phyloP scores from a whole-genome alignment of 2,888 invertebrate species.

The Drosophila mulleri region DNA sequence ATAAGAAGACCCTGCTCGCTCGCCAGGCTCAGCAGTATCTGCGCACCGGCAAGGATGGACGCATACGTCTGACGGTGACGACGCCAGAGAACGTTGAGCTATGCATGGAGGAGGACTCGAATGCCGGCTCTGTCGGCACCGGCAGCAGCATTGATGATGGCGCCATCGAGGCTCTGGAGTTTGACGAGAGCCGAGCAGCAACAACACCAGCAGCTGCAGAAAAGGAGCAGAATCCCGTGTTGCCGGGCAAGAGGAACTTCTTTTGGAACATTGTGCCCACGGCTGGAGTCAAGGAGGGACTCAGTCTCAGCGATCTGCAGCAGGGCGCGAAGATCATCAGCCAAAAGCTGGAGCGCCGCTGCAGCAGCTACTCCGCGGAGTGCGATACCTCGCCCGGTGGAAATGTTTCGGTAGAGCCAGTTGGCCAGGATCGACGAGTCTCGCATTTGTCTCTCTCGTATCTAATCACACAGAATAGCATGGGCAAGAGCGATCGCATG shows the following conservation, averaged over 20 bases:
- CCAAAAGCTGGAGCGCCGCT: conserved; percentile 72
- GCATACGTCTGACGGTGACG: conserved; percentile 83
- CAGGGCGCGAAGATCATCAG: conserved; percentile 72
- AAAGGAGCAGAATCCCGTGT: conserved; percentile 38
- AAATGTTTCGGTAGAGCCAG: conserved; percentile 32
- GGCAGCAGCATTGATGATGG: conserved; percentile 73
- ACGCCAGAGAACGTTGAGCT: conserved; percentile 84
- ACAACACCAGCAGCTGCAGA: conserved; percentile 18
- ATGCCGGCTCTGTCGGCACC: conserved; percentile 55
- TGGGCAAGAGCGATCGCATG: conserved; percentile 83
- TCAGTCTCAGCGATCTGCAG: conserved; percentile 78
- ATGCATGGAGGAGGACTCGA: conserved; percentile 77
- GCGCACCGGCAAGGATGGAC: conserved; percentile 66
- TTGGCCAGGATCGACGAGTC: conserved; percentile 61
- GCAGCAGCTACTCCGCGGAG: conserved; percentile 72
- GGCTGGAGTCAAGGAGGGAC: conserved; percentile 81
- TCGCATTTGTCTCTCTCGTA: conserved; percentile 83
- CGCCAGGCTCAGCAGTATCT: conserved; percentile 65
- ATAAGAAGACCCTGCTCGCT: conserved; percentile 78
- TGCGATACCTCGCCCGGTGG: conserved; percentile 25
- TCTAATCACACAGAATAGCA: conserved; percentile 84
- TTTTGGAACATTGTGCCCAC: conserved; percentile 82
- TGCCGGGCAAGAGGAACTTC: conserved; percentile 66
- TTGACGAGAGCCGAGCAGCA: conserved; percentile 60
- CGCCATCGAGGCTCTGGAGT: conserved; percentile 83